phyloP scores from a whole-genome alignment of 2,113 vertebrate species.

The Lipotes vexillifer region DNA sequence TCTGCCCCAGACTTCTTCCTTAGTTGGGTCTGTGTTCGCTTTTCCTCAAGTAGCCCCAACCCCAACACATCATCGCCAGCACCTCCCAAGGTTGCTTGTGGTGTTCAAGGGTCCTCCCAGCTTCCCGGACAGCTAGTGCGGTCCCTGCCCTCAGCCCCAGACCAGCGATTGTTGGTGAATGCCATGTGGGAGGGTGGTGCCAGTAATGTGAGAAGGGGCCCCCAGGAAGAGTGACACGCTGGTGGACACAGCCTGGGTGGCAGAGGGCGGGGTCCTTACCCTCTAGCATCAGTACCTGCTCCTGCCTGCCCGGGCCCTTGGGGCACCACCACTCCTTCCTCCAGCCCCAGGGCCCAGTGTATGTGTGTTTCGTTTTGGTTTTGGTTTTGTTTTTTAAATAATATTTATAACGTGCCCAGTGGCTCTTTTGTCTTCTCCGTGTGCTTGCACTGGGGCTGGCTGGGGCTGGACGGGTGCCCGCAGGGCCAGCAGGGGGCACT shows the following conservation, averaged over 20 bases:
- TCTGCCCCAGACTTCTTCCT: conserved; percentile 58
- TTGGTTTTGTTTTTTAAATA: conserved; percentile 73
- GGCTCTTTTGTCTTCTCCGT: conserved; percentile 25
- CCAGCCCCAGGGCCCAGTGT: conserved; percentile 36
- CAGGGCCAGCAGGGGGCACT: conserved; percentile 60
- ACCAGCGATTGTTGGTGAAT: neutral
- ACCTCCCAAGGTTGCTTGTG: conserved; percentile 35
- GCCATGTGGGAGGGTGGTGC: neutral
- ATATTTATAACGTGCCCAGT: conserved; percentile 69
- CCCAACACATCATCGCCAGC: neutral
- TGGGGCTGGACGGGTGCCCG: neutral
- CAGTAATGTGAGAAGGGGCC: conserved; percentile 27
- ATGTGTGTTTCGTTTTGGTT: conserved; percentile 54
- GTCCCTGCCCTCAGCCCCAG: conserved; percentile 50
- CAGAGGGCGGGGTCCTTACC: conserved; percentile 47
- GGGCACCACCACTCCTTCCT: conserved; percentile 49
- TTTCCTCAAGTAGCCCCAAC: conserved; percentile 48
- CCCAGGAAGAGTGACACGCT: conserved; percentile 29
- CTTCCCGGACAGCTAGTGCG: conserved; percentile 48
- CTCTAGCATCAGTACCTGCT: conserved; percentile 63
- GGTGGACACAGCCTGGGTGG: conserved; percentile 41
- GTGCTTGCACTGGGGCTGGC: neutral
- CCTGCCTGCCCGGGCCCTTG: conserved; percentile 40
- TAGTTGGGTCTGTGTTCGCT: conserved; percentile 44
- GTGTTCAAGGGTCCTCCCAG: conserved; percentile 26